phyloP scores from a whole-genome alignment of 2,888 invertebrate species.

The Erpobdella octoculata region DNA sequence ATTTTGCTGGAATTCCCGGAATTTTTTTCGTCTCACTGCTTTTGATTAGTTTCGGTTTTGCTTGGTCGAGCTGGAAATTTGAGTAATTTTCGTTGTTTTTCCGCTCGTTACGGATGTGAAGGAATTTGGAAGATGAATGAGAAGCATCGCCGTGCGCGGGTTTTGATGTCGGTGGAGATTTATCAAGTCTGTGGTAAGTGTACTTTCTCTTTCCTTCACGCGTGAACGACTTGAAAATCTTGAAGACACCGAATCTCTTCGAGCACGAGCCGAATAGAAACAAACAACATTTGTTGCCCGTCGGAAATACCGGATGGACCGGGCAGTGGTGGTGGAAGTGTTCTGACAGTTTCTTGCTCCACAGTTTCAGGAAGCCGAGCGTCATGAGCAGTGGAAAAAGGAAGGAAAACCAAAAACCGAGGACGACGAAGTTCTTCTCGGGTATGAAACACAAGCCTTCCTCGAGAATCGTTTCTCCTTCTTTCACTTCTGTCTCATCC shows the following conservation, averaged over 20 bases:
- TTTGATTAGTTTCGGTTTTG: too few species aligned
- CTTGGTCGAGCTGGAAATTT: too few species aligned
- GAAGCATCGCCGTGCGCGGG: too few species aligned
- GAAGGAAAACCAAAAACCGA: slow-evolving; percentile 37
- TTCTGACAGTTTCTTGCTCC: slow-evolving; percentile 28
- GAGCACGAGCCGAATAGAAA: too few species aligned
- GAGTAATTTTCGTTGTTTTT: too few species aligned
- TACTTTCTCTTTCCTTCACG: background rate
- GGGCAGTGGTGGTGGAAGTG: too few species aligned
- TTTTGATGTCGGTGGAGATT: background rate
- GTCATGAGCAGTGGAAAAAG: slow-evolving; percentile 32
- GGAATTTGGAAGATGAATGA: too few species aligned
- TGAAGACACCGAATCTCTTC: background rate
- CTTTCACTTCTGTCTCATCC: slow-evolving; percentile 30
- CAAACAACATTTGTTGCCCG: too few species aligned
- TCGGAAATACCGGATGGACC: too few species aligned
- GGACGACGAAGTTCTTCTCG: slow-evolving; percentile 38
- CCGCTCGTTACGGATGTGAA: too few species aligned
- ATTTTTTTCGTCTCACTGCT: too few species aligned
- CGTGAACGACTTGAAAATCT: background rate
- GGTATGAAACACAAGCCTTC: slow-evolving; percentile 35
- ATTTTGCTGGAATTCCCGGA: too few species aligned
- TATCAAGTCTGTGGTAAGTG: slow-evolving; percentile 10
- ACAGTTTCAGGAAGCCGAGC: slow-evolving; percentile 30
- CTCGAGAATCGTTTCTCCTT: slow-evolving; percentile 25